Percentiles rank a stretch among this genome's conserved stretches.
Evolutionary conservation across 2,113 vertebrate species (phyloP).

Genomic region (Lathamus discolor): DNA sequence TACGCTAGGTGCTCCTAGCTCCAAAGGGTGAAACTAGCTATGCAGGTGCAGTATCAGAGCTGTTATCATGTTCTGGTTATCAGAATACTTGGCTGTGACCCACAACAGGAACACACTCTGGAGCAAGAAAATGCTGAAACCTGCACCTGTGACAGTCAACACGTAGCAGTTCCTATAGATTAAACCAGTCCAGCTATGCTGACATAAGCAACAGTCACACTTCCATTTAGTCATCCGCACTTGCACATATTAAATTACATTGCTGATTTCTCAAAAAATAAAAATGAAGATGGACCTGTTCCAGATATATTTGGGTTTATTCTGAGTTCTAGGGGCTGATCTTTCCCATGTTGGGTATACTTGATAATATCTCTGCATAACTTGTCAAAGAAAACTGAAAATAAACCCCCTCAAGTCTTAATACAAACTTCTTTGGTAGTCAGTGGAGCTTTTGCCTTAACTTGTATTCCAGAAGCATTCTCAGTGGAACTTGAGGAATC

Average conservation of each 20-base stretch:
- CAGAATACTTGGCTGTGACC: background rate
- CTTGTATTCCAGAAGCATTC: background rate
- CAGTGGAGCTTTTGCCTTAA: background rate
- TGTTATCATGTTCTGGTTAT: background rate
- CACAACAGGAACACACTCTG: background rate
- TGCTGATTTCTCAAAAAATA: background rate
- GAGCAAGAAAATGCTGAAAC: background rate
- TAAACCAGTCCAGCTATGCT: background rate
- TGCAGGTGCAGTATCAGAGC: background rate
- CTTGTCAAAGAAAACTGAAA: background rate
- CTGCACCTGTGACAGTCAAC: constrained; percentile 11
- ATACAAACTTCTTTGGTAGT: background rate
- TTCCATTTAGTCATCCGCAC: constrained; percentile 8
- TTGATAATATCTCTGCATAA: background rate
- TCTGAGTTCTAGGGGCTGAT: background rate
- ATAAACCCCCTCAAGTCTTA: background rate
- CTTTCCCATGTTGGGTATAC: background rate
- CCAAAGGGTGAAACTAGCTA: background rate
- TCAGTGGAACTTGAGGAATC: background rate
- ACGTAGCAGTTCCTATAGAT: background rate
- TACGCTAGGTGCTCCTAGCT: background rate
- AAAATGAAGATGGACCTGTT: background rate
- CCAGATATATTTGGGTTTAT: background rate
- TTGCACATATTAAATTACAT: background rate
- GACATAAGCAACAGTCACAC: constrained; percentile 19